Percentiles rank a stretch among this genome's conserved stretches.
Evolutionary conservation across 2,113 vertebrate genomes (phyloP).

Genomic region (Callaeas wilsoni): DNA sequence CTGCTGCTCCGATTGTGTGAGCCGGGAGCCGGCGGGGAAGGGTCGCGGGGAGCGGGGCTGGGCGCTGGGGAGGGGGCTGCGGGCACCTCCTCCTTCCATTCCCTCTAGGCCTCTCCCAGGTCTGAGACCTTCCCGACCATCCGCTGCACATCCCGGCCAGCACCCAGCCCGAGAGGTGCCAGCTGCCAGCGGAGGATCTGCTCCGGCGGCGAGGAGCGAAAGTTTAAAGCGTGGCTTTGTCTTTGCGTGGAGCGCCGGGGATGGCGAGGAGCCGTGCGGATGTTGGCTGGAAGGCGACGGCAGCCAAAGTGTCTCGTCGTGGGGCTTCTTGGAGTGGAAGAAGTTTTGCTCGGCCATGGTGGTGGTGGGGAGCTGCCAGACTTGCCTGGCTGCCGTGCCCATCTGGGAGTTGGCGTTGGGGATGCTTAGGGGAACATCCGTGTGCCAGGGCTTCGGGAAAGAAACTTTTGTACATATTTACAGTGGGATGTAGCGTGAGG

Average conservation of each 20-base stretch:
- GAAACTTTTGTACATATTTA: neutral
- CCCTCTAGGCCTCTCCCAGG: constrained; percentile 42
- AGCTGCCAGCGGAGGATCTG: neutral
- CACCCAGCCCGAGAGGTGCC: constrained; percentile 10
- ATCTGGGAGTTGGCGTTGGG: neutral
- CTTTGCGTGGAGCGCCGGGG: neutral
- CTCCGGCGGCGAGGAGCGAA: constrained; percentile 30
- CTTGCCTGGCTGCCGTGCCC: neutral
- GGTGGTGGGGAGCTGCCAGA: neutral
- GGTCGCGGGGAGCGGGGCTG: neutral
- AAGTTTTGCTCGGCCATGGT: neutral
- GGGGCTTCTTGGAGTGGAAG: neutral
- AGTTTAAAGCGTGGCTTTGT: constrained; percentile 50
- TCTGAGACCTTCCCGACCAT: neutral
- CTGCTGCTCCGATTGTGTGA: neutral
- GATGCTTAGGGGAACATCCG: neutral
- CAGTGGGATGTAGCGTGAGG: neutral
- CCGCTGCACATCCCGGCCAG: neutral
- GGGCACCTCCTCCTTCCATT: neutral
- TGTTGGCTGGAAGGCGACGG: neutral
- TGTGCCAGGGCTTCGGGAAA: neutral
- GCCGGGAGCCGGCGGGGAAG: constrained; percentile 25
- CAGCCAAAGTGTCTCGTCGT: neutral
- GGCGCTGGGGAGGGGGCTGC: neutral
- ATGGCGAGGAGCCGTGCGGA: neutral